Evolutionary conservation across 2,113 vertebrate species (phyloP), one percentile per base, ranked within the genome.

Genomic region (Okapia johnstoni): DNA sequence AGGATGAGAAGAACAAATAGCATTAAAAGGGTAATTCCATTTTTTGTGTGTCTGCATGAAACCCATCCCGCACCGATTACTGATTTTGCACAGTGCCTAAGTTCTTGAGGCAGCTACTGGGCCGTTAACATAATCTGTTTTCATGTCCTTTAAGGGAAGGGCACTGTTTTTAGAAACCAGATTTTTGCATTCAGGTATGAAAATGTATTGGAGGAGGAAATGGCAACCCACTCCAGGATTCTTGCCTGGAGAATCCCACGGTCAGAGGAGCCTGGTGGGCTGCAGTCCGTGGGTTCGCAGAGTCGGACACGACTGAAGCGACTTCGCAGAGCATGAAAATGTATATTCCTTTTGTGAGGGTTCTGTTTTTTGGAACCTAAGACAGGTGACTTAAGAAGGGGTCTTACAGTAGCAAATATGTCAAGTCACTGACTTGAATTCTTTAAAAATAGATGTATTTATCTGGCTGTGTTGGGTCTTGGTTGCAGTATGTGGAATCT

Each of bases 251-350:
- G 19, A 70, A 40, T 40, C 10, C 0, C n/a, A 12, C 40, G 66
- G 66, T 2, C n/a, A 70, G 19, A 40, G 66, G 19, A 40, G n/a
- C 66, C 66, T 23, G 10, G 5, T 70, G 66, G 19, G 66, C 19
- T 70, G 10, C 66, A 23, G 66, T 40, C n/a, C 19, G 0, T 23
- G 19, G n/a, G 66, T 2, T 70, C 5, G 11, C n/a, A 23, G 66
- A 70, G 66, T 23, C 0, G 5, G n/a, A 40, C n/a, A 40, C 0
- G 1, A 6, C 66, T 40, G 66, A 70, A 6, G 5, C 0, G 0
- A 23, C 21, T 40, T 40, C 12, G n/a, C 17, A 2, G 63, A 36
- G 2, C n/a, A 13, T 23, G 66, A 70, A 40, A 40, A 23, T 13
- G 10, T 70, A 21, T 14, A 4, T 6, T 57, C 5, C 0, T 50